Conservation (phyloP, 2,888 invertebrate species). For the Heliconius cydno region DNA sequence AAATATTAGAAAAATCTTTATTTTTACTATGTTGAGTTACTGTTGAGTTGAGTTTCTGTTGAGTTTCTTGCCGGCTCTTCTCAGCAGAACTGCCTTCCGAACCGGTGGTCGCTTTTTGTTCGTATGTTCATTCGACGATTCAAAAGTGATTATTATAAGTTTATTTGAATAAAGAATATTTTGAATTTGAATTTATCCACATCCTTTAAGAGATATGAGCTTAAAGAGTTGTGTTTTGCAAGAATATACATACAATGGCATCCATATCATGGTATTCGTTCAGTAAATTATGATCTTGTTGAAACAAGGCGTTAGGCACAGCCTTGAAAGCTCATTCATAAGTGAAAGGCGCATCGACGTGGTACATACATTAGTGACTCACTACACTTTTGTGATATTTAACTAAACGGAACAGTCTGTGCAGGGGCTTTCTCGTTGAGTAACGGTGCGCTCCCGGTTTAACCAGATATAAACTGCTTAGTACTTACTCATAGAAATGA, state of each 20-base stretch:
- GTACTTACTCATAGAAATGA: not conserved
- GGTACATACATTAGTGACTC: slow-evolving; percentile 53
- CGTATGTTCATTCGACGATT: too few relatives aligned
- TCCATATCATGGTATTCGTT: slow-evolving; percentile 20
- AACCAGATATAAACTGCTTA: not conserved
- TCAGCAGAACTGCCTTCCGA: too few relatives aligned
- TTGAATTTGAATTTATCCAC: too few relatives aligned
- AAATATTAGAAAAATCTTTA: not conserved
- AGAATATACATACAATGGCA: slow-evolving; percentile 2
- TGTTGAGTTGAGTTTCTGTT: too few relatives aligned
- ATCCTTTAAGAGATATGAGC: not conserved
- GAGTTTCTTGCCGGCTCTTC: too few relatives aligned
- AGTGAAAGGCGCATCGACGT: slow-evolving; percentile 71
- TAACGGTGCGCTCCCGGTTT: slow-evolving; percentile 15
- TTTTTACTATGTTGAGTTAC: not conserved
- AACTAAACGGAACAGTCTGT: slow-evolving; percentile 19
- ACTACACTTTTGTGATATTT: slow-evolving; percentile 35
- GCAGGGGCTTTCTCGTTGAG: slow-evolving; percentile 22
- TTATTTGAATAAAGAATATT: too few relatives aligned
- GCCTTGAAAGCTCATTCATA: slow-evolving; percentile 75
- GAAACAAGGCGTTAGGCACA: slow-evolving; percentile 47
- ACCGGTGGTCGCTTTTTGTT: too few relatives aligned
- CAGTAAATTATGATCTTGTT: slow-evolving; percentile 29
- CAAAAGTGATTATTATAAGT: too few relatives aligned
- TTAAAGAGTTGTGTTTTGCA: not conserved